Percentiles rank a stretch among this genome's conserved stretches.
Conservation (phyloP, 2,797 vertebrate genomes). For the Chromobotia macracanthus region DNA sequence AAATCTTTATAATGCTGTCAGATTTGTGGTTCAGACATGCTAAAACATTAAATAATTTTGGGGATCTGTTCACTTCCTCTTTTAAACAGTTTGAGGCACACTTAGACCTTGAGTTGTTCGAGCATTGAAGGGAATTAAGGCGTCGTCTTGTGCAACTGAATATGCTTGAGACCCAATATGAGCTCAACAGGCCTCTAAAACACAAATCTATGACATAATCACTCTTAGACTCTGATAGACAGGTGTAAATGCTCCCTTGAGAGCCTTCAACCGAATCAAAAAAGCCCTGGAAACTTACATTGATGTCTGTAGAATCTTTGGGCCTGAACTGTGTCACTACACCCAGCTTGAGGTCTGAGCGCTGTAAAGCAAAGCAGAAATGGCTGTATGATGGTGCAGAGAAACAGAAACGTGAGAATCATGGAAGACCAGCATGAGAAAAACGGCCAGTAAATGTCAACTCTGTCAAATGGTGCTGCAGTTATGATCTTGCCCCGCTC, state of each 20-base stretch:
- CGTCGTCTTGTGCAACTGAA: conserved; percentile 23
- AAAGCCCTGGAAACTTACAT: conserved; percentile 45
- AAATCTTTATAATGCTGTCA: background rate
- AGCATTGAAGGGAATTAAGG: conserved; percentile 10
- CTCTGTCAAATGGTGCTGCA: conserved; percentile 53
- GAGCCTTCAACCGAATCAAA: conserved; percentile 45
- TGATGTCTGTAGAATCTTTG: conserved; percentile 34
- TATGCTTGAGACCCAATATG: conserved; percentile 48
- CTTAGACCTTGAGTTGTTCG: background rate
- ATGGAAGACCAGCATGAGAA: conserved; percentile 54
- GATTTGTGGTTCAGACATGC: background rate
- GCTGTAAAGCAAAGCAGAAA: conserved; percentile 50
- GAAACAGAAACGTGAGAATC: conserved; percentile 51
- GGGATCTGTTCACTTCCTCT: background rate
- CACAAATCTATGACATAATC: conserved; percentile 53
- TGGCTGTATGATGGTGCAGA: conserved; percentile 44
- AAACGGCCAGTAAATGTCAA: conserved; percentile 66
- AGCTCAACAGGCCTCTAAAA: conserved; percentile 42
- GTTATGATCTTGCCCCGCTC: conserved; percentile 47
- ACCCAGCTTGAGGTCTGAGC: conserved; percentile 57
- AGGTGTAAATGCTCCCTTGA: conserved; percentile 48
- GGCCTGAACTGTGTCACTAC: conserved; percentile 33
- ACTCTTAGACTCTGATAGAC: conserved; percentile 50
- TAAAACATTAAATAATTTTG: background rate
- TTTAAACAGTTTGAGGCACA: conserved; percentile 17